A percentile compares a stretch with the other conserved stretches of the same genome.
phyloP scores from a whole-genome alignment of 2,113 vertebrate genomes.

The Dryoscopus gambensis region DNA sequence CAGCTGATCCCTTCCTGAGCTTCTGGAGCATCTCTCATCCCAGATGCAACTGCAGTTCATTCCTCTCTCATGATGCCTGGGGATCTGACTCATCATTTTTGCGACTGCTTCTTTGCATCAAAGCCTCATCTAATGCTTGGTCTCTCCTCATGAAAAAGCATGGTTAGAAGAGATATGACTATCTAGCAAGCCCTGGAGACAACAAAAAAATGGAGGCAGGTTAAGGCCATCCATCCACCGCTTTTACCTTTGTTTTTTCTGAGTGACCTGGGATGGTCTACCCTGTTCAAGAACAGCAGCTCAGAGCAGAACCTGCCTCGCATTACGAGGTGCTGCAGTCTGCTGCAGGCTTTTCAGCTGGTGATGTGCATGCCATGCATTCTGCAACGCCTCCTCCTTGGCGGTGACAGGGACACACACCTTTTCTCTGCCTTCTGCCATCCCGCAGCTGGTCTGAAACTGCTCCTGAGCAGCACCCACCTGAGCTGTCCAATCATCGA shows the following conservation, averaged over 20 bases:
- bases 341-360: not conserved
- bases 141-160: not conserved
- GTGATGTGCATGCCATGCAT: not conserved
- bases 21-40: not conserved
- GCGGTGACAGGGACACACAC: not conserved
- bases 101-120: not conserved
- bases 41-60: not conserved
- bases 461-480: not conserved
- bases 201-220: not conserved
- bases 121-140: not conserved
- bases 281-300: not conserved
- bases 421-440: not conserved
- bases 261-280: not conserved
- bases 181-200: not conserved
- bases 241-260: not conserved
- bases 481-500: not conserved
- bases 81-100: not conserved
- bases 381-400: fast-evolving
- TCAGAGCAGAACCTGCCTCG: not conserved
- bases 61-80: not conserved
- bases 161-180: not conserved
- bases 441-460: not conserved
- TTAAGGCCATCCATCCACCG: not conserved
- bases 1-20: not conserved
- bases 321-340: not conserved